Evolutionary conservation across 2,888 invertebrate species (phyloP).

Genomic region (Malachius bipustulatus): DNA sequence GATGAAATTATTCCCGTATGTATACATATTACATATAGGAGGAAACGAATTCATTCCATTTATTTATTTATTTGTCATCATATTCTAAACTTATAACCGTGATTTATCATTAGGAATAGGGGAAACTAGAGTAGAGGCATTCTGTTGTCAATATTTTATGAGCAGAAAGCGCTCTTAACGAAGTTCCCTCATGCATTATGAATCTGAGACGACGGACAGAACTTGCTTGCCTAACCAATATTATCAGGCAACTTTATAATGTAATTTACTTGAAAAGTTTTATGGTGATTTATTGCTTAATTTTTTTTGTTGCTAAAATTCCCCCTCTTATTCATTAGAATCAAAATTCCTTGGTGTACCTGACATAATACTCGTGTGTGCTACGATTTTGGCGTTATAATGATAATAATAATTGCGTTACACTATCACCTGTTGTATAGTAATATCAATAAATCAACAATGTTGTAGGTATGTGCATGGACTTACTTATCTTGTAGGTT

Average conservation of each 20-base stretch:
- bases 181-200: constrained; percentile 9
- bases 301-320: constrained; percentile 10
- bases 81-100: too few relatives aligned
- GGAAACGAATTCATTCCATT: too few relatives aligned
- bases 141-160: constrained; percentile 6
- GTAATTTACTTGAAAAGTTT: constrained; percentile 19
- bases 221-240: constrained; percentile 18
- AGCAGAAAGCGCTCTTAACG: constrained; percentile 1
- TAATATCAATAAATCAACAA: too few relatives aligned
- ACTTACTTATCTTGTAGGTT: too few relatives aligned
- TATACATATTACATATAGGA: too few relatives aligned
- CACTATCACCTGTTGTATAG: too few relatives aligned
- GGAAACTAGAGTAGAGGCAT: constrained; percentile 5
- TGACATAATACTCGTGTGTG: too few relatives aligned
- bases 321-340: neutral
- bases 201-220: constrained; percentile 19
- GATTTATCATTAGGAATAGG: constrained; percentile 1
- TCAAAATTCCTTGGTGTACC: neutral
- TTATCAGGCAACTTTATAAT: constrained; percentile 22
- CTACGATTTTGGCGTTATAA: too few relatives aligned
- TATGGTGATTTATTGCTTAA: constrained; percentile 17
- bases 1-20: too few relatives aligned
- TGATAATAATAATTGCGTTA: too few relatives aligned
- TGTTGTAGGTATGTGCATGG: too few relatives aligned
- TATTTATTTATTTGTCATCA: too few relatives aligned